phyloP scores from a whole-genome alignment of 2,888 invertebrate genomes.

The Trichopria drosophilae region DNA sequence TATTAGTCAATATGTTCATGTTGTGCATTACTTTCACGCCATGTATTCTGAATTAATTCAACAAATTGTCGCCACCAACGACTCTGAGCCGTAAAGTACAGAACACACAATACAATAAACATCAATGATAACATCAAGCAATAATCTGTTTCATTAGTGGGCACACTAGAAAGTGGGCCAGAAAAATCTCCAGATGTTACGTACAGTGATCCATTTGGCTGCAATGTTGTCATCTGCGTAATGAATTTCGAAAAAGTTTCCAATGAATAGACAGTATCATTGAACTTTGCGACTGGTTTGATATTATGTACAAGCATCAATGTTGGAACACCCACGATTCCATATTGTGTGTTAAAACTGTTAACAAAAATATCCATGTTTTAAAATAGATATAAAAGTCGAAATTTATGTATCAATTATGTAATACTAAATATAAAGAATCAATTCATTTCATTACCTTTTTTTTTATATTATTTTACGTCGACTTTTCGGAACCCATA shows the following conservation, averaged over 20 bases:
- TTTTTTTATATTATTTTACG: too few relatives aligned
- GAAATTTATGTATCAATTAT: too few relatives aligned
- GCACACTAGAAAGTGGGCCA: constrained; percentile 80
- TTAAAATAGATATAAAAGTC: background rate
- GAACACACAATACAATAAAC: constrained; percentile 75
- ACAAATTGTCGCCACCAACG: constrained; percentile 77
- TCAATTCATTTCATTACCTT: background rate
- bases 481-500: too few relatives aligned
- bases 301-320: constrained; percentile 88
- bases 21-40: constrained; percentile 85
- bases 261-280: constrained; percentile 78
- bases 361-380: constrained; percentile 29
- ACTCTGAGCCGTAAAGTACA: constrained; percentile 78
- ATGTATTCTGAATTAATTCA: constrained; percentile 81
- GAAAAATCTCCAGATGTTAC: constrained; percentile 76
- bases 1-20: constrained; percentile 73
- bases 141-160: constrained; percentile 77
- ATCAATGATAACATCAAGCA: constrained; percentile 82
- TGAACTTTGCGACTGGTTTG: constrained; percentile 80
- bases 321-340: constrained; percentile 88
- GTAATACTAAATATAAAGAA: constrained; percentile 2
- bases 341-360: constrained; percentile 86
- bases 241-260: constrained; percentile 80
- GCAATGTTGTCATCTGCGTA: constrained; percentile 73
- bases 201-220: constrained; percentile 66